Evolutionary conservation across 2,888 invertebrate genomes (phyloP).

Genomic region (Aleiodes alternator): DNA sequence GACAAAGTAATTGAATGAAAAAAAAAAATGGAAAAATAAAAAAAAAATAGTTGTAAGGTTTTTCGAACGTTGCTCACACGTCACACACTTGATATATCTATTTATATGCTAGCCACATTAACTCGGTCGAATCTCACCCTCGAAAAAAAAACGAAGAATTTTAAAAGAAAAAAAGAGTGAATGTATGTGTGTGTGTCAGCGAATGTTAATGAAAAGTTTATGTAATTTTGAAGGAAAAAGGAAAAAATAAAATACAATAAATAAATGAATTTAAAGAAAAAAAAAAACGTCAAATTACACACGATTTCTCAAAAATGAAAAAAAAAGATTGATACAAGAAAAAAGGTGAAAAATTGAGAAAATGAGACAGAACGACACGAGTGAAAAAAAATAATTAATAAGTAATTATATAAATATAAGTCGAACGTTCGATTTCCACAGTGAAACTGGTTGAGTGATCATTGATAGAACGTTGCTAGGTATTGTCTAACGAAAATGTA

Average conservation of each 20-base stretch:
- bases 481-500: constrained; percentile 52
- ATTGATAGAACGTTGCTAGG: constrained; percentile 32
- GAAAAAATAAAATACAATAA: constrained; percentile 19
- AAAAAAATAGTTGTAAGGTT: constrained; percentile 33
- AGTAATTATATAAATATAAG: constrained; percentile 42
- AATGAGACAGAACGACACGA: too few species aligned
- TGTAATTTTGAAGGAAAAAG: constrained; percentile 45
- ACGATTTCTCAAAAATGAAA: constrained; percentile 19
- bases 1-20: background rate
- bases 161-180: constrained; percentile 45
- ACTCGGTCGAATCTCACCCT: constrained; percentile 41
- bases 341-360: background rate
- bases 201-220: constrained; percentile 46
- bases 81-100: constrained; percentile 46
- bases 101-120: constrained; percentile 43
- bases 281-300: constrained; percentile 22
- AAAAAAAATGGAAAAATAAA: constrained; percentile 9
- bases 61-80: constrained; percentile 49
- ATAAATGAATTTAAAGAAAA: constrained; percentile 35
- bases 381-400: constrained; percentile 18
- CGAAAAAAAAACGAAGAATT: constrained; percentile 44
- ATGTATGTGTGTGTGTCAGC: constrained; percentile 41
- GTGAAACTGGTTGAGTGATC: constrained; percentile 9
- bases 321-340: constrained; percentile 4
- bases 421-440: constrained; percentile 35